Percentiles rank a stretch among this genome's conserved stretches.
Evolutionary conservation across 2,888 invertebrate species (phyloP).

Genomic region (Tipula lateralis): DNA sequence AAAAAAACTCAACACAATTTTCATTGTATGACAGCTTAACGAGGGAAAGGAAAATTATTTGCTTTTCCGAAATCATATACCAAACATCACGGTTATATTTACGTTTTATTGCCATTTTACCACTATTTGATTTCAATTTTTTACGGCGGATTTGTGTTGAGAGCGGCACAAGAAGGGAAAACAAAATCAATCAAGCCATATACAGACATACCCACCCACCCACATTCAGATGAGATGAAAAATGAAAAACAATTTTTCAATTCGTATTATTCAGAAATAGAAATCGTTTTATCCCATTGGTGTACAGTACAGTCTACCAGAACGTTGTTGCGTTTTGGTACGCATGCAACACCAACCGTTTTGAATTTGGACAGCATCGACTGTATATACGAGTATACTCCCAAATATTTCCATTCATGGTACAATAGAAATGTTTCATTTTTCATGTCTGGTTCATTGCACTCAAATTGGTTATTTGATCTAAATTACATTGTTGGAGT

Average conservation of each 20-base stretch:
- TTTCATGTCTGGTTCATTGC: constrained; percentile 11
- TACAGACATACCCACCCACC: background rate
- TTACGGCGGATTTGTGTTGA: background rate
- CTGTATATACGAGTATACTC: background rate
- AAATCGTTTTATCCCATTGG: background rate
- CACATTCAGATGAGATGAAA: background rate
- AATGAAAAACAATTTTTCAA: background rate
- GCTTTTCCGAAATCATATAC: background rate
- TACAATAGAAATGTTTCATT: background rate
- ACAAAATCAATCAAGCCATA: background rate
- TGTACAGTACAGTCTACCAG: background rate
- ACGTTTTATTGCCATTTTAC: background rate
- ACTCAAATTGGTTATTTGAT: background rate
- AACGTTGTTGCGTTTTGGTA: background rate
- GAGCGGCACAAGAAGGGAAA: background rate
- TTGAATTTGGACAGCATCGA: background rate
- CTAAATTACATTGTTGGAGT: background rate
- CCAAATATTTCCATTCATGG: background rate
- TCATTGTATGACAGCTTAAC: background rate
- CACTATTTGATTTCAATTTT: background rate
- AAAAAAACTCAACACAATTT: background rate
- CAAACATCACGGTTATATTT: background rate
- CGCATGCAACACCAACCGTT: background rate
- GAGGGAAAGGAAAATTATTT: background rate
- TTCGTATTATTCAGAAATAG: background rate